Base-by-base conservation (phyloP, 2,113 vertebrate species). In the Ranitomeya imitator region DNA sequence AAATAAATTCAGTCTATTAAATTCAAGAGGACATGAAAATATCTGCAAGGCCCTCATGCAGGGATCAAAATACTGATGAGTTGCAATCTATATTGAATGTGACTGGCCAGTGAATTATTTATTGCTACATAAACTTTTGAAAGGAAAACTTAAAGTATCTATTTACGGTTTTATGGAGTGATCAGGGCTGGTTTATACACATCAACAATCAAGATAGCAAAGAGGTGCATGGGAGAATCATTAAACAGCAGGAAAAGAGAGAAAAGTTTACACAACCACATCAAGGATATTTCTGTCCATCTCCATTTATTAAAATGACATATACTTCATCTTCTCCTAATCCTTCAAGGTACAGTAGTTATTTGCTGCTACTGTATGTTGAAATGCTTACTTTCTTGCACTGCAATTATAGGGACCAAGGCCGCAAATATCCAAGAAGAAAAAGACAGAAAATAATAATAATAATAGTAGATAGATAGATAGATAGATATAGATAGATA, bases 41-140 rank as follows among this genome's bases (percentile, higher is more conserved):
- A 88, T 78, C 73, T 77, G 71, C 87, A 83, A 88, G 87, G 81
- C 81, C 87, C 80, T 84, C 81, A 78, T 61, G 59, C 81, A 78
- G 79, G 45, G 81, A 83, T 88, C 87, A 88, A 83, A 84, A 78
- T 83, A 88, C 80, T 88, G 87, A 88, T 88, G 87, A 88, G 87
- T 88, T 88, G 79, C 87, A 88, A 84, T 88, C 71, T 88, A 83
- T 84, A 88, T 88, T 88, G 87, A 84, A 88, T 88, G 87, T 88
- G 87, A 88, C 87, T 88, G 81, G 71, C 55, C 78, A 71, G 81
- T 88, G 87, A 88, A 88, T 88, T 88, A 84, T 88, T 84, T 88
- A 88, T 88, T 65, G 81, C 81, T 78, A 84, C 87, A 88, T 84
- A 78, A 84, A 88, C 87, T 88, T 88, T 84, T 59, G 55, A 84